Conservation (phyloP, 2,113 vertebrate species). For the Marmota monax region DNA sequence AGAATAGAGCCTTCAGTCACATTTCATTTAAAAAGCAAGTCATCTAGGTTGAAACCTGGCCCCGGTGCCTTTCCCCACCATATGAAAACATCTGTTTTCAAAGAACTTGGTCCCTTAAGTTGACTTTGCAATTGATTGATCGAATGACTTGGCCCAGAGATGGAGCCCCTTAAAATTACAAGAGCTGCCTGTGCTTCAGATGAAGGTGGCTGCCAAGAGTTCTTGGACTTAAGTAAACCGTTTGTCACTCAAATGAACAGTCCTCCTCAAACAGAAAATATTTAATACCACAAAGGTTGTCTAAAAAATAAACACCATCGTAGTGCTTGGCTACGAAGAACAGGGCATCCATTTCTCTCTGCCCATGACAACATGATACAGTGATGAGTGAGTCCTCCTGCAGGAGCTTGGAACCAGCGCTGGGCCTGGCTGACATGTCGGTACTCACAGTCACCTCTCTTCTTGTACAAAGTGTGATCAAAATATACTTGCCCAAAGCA, state of each 20-base stretch:
- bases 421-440: not conserved
- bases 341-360: not conserved
- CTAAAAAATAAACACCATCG: not conserved
- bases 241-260: not conserved
- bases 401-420: not conserved
- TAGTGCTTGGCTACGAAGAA: not conserved
- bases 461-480: not conserved
- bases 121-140: not conserved
- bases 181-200: not conserved
- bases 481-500: not conserved
- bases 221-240: not conserved
- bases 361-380: not conserved
- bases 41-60: not conserved
- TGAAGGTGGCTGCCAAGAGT: not conserved
- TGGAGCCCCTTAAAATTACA: not conserved
- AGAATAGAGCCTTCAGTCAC: not conserved
- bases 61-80: not conserved
- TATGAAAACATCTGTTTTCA: not conserved
- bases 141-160: not conserved
- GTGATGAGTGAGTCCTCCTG: not conserved
- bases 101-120: not conserved
- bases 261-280: constrained; percentile 1
- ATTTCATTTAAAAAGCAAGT: constrained; percentile 33
- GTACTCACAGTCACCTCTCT: not conserved
- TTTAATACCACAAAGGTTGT: not conserved